A percentile compares a stretch with the other conserved stretches of the same genome.
Conservation (phyloP, 2,113 vertebrate genomes). For the Erythrolamprus reginae region DNA sequence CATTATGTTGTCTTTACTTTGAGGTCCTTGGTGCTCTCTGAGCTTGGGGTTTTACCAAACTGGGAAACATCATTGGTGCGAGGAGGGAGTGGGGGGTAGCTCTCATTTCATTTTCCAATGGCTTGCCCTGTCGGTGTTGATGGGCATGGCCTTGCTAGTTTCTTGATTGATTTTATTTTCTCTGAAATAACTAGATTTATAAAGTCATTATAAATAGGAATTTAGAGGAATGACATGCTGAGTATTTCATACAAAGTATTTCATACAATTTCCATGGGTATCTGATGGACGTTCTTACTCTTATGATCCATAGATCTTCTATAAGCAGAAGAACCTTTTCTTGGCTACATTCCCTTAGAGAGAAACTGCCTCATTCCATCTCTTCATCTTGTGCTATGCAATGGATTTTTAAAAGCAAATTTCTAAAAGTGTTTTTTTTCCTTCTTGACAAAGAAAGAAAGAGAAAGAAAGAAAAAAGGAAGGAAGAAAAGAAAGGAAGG, state of each 20-base stretch:
- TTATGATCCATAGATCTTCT: background rate
- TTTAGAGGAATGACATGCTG: background rate
- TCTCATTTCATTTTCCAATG: background rate
- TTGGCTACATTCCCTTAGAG: background rate
- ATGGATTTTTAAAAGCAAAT: background rate
- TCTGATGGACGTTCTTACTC: background rate
- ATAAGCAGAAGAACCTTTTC: background rate
- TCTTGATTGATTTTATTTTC: background rate
- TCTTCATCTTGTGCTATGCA: background rate
- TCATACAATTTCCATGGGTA: background rate
- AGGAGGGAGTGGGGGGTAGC: background rate
- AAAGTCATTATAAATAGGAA: background rate
- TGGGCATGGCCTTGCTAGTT: background rate
- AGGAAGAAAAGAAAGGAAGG: background rate
- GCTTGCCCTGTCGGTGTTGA: background rate
- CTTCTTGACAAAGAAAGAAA: background rate
- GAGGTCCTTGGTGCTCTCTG: no score
- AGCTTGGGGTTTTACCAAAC: background rate
- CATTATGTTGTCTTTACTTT: background rate
- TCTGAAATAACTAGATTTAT: background rate
- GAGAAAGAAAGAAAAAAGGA: background rate
- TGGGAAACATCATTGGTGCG: background rate
- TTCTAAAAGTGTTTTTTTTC: background rate
- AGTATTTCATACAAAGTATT: background rate
- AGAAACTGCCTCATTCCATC: background rate